Conservation (phyloP, 2,113 vertebrate species). For the Neolamprologus fasciatus region DNA sequence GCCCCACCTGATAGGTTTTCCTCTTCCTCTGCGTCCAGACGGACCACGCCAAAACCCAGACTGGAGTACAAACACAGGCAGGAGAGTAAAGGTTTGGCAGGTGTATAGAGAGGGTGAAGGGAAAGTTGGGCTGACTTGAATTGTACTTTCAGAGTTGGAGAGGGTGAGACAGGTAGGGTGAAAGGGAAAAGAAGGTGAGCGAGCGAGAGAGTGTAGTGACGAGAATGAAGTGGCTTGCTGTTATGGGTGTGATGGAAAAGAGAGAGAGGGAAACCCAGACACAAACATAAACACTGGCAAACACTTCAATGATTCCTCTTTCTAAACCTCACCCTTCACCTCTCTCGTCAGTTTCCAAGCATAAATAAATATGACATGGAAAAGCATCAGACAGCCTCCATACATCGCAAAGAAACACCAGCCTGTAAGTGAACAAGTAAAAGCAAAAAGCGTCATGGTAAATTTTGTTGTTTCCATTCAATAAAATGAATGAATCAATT, state of each 20-base stretch:
- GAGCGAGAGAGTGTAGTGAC: not conserved
- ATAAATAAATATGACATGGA: conserved; percentile 60
- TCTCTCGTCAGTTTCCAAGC: not conserved
- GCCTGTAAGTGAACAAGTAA: conserved; percentile 7
- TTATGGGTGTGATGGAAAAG: conserved; percentile 36
- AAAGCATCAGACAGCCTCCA: conserved; percentile 32
- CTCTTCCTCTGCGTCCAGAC: conserved; percentile 41
- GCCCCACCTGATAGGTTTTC: conserved; percentile 54
- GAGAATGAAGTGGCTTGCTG: conserved; percentile 35
- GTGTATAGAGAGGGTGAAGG: conserved; percentile 34
- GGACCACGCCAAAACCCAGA: conserved; percentile 38
- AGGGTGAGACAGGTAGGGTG: not conserved
- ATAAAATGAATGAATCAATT: conserved; percentile 10
- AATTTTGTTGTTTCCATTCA: conserved; percentile 15
- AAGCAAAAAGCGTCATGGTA: conserved; percentile 5
- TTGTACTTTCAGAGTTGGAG: not conserved
- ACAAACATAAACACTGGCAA: conserved; percentile 67
- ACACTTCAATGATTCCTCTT: conserved; percentile 58
- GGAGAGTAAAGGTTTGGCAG: conserved; percentile 42
- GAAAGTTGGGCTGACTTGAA: not conserved
- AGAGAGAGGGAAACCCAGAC: conserved; percentile 56
- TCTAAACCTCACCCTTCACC: conserved; percentile 3
- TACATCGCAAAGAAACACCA: conserved; percentile 12
- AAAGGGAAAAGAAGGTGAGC: not conserved
- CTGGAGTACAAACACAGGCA: conserved; percentile 53